These are phyloP conservation scores for Clupea harengus DNA, from an alignment of 2,113 vertebrate species.

Conservation along the genomic window DNA sequence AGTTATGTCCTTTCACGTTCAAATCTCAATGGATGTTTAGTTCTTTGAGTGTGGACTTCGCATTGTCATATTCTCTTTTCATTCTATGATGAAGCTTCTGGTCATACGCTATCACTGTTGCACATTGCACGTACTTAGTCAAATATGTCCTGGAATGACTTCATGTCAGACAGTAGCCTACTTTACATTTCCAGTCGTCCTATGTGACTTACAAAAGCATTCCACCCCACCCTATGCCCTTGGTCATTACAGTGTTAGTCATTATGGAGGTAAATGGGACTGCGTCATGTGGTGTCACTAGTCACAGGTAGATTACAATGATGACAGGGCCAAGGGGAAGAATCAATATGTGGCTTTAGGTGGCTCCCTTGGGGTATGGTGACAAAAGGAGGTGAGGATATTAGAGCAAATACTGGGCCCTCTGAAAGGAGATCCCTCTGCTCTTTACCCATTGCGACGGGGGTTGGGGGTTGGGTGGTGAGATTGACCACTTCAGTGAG, in stretches of 20 bases:
- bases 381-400: constrained; percentile 40
- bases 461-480: background rate
- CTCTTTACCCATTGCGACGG: background rate
- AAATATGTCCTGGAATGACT: background rate
- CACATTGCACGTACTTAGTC: background rate
- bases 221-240: background rate
- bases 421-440: constrained; percentile 42
- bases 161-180: background rate
- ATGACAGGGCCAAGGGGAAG: constrained; percentile 22
- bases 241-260: constrained; percentile 19
- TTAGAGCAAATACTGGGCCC: constrained; percentile 50
- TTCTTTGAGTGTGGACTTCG: background rate
- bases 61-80: background rate
- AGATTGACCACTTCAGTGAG: background rate
- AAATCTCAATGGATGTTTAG: background rate
- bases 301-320: constrained; percentile 32
- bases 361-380: background rate
- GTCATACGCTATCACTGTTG: too few relatives aligned
- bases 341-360: constrained; percentile 29
- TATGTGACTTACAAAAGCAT: constrained; percentile 1
- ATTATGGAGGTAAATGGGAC: constrained; percentile 26
- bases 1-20: background rate
- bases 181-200: background rate
- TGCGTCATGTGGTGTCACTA: constrained; percentile 17
- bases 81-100: too few relatives aligned